Base-by-base conservation (phyloP, 1,140 invertebrate species). In the Pogonomyrmex californicus region DNA sequence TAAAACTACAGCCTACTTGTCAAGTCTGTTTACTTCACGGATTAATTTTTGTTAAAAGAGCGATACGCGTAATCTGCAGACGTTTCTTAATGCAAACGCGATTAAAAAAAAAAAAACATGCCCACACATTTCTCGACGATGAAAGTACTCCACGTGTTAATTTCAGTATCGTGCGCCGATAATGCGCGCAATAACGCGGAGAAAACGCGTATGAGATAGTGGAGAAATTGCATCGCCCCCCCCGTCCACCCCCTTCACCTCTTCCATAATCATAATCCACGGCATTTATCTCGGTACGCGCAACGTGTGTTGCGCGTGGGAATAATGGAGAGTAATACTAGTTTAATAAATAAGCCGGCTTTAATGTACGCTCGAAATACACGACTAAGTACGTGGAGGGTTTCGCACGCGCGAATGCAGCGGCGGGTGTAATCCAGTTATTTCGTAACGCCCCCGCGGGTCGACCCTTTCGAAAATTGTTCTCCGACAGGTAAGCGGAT, bases 251-350 rank as follows among this genome's bases (percentile, higher is more conserved):
- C 47, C 7, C 6, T n/a, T 9, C 66, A 10, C 30, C 10, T 4
- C 10, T n/a, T n/a, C n/a, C n/a, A n/a, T 41, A 30, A 23, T 30
- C 41, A 30, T 60, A 82, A 82, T 82, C 65, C 49, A 33, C 66
- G 17, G 51, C 54, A 82, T 82, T 82, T 82, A 82, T 71, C 51
- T 82, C 79, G 63, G 78, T 12, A 44, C 78, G 63, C n/a, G 79
- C 66, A 82, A 82, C 79, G 66, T 60, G 66, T 47, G 66, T 73
- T 82, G 30, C 66, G 30, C 79, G 68, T n/a, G 6, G 79, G 17
- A 83, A 73, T 73, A 83, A 83, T 60, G 79, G 68, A 60, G 41
- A 83, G 68, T 83, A 83, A 83, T 73, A 73, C 79, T 73, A 83
- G 79, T 73, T 83, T 73, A 73, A 73, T 83, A 83, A 83, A 73